These are phyloP conservation scores for Capitulum mitella DNA, from an alignment of 2,888 invertebrate species.

Conservation along the genomic window DNA sequence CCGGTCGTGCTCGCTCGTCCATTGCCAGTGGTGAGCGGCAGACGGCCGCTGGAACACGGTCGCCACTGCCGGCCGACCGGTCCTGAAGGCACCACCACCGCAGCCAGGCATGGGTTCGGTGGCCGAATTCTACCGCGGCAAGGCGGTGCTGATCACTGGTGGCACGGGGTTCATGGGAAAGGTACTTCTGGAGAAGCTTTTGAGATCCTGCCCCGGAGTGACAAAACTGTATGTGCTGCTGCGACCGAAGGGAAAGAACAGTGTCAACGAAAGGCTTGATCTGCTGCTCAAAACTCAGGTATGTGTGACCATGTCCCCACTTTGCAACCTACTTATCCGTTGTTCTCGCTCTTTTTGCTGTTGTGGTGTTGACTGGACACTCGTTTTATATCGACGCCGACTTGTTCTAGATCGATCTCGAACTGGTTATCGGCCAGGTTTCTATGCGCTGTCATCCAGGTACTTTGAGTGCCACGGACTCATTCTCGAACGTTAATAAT, in stretches of 20 bases:
- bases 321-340: neutral
- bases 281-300: conserved; percentile 71
- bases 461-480: neutral
- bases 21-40: neutral
- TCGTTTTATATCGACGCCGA: no score
- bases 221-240: conserved; percentile 67
- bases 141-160: conserved; percentile 69
- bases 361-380: neutral
- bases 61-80: neutral
- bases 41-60: neutral
- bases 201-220: conserved; percentile 69
- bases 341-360: neutral
- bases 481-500: no score
- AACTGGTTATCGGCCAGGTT: neutral
- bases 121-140: conserved; percentile 59
- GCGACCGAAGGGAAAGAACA: conserved; percentile 61
- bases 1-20: neutral
- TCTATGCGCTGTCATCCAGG: neutral
- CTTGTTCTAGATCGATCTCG: neutral
- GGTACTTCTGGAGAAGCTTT: conserved; percentile 75
- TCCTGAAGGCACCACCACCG: neutral
- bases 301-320: conserved; percentile 46
- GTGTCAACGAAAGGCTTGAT: conserved; percentile 57
- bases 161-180: conserved; percentile 90
- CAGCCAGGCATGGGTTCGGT: conserved; percentile 42